These are phyloP conservation scores for Drosophila meridiana DNA, from an alignment of 2,888 invertebrate species.

Conservation along the genomic window DNA sequence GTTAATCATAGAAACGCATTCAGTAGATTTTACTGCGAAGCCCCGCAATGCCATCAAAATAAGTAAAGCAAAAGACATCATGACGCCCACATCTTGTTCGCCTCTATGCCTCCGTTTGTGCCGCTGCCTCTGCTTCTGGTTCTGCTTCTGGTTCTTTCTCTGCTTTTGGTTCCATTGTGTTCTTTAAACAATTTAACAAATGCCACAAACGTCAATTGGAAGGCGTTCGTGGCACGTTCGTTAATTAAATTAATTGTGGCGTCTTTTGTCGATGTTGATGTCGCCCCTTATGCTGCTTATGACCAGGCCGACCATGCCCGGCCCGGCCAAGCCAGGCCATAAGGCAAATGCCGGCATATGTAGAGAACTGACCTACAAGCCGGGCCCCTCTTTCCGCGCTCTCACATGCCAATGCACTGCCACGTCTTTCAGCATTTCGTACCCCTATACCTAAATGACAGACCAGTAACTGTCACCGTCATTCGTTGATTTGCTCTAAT, in stretches of 20 bases:
- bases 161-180: slow-evolving; percentile 10
- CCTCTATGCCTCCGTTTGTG: neutral
- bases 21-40: slow-evolving; percentile 65
- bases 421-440: slow-evolving; percentile 31
- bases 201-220: slow-evolving; percentile 58
- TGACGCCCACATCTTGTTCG: slow-evolving; percentile 43
- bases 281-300: slow-evolving; percentile 26
- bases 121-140: neutral
- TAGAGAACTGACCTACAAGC: slow-evolving; percentile 53
- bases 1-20: slow-evolving; percentile 71
- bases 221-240: slow-evolving; percentile 62
- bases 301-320: slow-evolving; percentile 1
- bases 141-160: neutral
- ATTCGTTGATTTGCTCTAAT: slow-evolving; percentile 51
- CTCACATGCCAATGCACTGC: slow-evolving; percentile 36
- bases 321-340: slow-evolving; percentile 13
- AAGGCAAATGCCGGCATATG: slow-evolving; percentile 26
- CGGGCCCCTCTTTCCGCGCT: slow-evolving; percentile 11
- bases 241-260: slow-evolving; percentile 68
- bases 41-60: slow-evolving; percentile 61
- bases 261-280: slow-evolving; percentile 37
- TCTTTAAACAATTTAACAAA: slow-evolving; percentile 71
- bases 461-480: slow-evolving; percentile 44
- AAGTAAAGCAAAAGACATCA: slow-evolving; percentile 53
- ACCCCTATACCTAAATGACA: slow-evolving; percentile 20